Base-by-base conservation (phyloP, 2,797 vertebrate species). In the Tapera naevia region DNA sequence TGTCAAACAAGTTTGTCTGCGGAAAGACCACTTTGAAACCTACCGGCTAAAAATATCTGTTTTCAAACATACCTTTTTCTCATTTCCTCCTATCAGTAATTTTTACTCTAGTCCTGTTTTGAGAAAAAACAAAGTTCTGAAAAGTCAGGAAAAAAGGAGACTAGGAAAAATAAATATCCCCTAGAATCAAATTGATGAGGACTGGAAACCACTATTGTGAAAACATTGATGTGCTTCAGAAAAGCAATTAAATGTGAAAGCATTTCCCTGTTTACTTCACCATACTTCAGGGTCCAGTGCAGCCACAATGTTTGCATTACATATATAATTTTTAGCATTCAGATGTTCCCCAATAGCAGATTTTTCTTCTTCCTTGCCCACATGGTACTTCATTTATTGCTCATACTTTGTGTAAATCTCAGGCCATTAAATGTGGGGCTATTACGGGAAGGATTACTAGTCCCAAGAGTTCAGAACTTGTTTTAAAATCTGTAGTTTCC, bases 401-500 rank as follows among this genome's bases (percentile, higher is more conserved):
- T 95, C 10, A 45, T 60, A 53, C 15, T 76, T 84, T 61, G 14
- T 60, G 14, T 75, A 90, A 82, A 96, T 35, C 67, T 64, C n/a
- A 92, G 71, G 24, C 19, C 80, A 33, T 89, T 83, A 81, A 94
- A 35, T 28, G 53, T 69, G 45, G 50, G 76, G 65, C 48, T 95
- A 85, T 92, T 94, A 87, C 39, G 73, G 66, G 35, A 95, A 86
- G 37, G 73, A 90, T 96, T 95, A 91, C 54, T 94, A 80, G 51
- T 83, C 67, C 51, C 80, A 56, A 80, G 72, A 93, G 83, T 71
- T 72, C 45, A 80, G 71, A 89, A 80, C 80, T 96, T 92, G n/a
- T 91, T 96, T 95, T 78, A 86, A 81, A 95, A 72, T 85, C 85
- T 84, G 51, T 25, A 33, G 94, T 96, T 97, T 94, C 84, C 66